Evolutionary conservation across 2,888 invertebrate genomes (phyloP), one percentile per base, ranked within the genome.

Genomic region (Agapetus fuscipes): DNA sequence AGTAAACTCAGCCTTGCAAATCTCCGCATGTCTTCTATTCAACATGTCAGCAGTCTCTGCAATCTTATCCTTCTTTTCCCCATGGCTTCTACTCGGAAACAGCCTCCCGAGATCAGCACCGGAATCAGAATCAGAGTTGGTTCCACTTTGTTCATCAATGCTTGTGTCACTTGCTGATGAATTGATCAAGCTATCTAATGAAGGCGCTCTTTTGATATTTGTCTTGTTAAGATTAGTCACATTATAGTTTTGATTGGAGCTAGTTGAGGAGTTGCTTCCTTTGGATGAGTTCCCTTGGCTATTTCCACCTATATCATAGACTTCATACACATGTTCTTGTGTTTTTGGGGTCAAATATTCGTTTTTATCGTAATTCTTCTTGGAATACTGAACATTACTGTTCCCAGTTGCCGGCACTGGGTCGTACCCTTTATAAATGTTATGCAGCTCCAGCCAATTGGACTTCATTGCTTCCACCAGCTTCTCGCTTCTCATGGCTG

Each of bases 181-280:
- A 60, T 80, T 80, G 43, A 79, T 80, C 17, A 81, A 65, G 47
- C 78, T 79, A 55, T 81, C 81, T 34, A 81, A 58, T 2, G 79
- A 80, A 31, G 77, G 73, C 2, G 76, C 69, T 37, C 71, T 58
- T 40, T 35, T 45, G 11, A 42, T 26, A 28, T 45, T 45, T 16
- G 35, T 41, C n/a, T 32, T 35, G 12, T 34, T 40, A 24, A 17
- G 17, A 17, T 15, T 37, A 10, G 34, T 32, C 17, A 35, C 17
- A 48, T 17, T 53, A 48, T 43, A 50, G 48, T 15, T 43, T 12
- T 32, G 43, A 36, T 42, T 40, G 5, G 40, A 34, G 26, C 43
- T 40, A 16, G 34, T 43, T 13, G 34, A 46, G 17, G 37, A 48
- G 26, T 31, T 41, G 30, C 34, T 38, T 14, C 37, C 46, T 36